phyloP scores from a whole-genome alignment of 2,113 vertebrate genomes.

The Sula dactylatra region DNA sequence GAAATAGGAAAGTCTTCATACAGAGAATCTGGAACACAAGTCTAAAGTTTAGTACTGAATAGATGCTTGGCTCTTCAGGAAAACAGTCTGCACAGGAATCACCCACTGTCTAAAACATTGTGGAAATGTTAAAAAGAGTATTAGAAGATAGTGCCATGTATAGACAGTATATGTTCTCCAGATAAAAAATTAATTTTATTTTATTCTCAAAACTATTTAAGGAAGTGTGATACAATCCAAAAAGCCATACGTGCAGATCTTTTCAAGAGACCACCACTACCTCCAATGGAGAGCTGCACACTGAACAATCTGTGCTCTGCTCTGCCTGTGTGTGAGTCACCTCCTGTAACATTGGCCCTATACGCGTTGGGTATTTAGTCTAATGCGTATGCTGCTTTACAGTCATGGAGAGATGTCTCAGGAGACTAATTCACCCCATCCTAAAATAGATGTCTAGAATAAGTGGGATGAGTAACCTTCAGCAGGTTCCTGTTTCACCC shows the following conservation, averaged over 20 bases:
- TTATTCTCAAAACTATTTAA: neutral
- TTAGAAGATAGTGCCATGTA: neutral
- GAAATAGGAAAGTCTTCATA: neutral
- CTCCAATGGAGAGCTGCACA: neutral
- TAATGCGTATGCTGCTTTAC: neutral
- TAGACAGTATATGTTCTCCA: neutral
- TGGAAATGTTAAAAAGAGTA: neutral
- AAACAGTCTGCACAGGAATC: neutral
- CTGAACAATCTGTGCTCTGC: neutral
- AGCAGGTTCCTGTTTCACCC: neutral
- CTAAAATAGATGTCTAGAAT: neutral
- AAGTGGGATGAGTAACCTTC: neutral
- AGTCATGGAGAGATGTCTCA: neutral
- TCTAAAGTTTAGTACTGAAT: neutral
- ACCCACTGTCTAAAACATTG: neutral
- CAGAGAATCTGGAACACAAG: neutral
- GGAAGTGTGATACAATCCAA: neutral
- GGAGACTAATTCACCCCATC: neutral
- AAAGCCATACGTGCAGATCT: neutral
- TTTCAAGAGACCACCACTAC: neutral
- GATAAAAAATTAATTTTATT: neutral
- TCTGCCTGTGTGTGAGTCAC: neutral
- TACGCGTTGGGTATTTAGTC: fast-evolving
- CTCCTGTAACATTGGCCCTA: neutral
- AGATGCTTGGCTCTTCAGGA: neutral